Base-by-base conservation (phyloP, 1,140 invertebrate genomes). In the Medauroidea extradentata region DNA sequence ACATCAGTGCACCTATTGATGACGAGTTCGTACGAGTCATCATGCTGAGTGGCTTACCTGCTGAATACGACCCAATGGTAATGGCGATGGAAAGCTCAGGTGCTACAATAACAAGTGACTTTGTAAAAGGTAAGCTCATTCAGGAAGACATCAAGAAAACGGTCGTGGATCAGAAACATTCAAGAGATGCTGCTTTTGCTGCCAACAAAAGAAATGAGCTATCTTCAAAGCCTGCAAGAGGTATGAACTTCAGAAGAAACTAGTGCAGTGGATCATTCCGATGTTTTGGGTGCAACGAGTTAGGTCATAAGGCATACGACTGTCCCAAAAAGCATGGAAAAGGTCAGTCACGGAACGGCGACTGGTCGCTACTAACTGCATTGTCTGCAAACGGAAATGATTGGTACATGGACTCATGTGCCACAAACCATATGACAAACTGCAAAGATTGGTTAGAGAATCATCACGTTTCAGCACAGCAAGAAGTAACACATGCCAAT, bases 1-100 rank as follows among this genome's bases (percentile, higher is more conserved):
- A n/a, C n/a, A n/a, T n/a, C n/a, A n/a, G n/a, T n/a, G n/a, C n/a
- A n/a, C n/a, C n/a, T n/a, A n/a, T n/a, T n/a, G n/a, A n/a, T n/a
- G n/a, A n/a, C n/a, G n/a, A n/a, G n/a, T n/a, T n/a, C n/a, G n/a
- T n/a, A n/a, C n/a, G n/a, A n/a, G n/a, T n/a, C n/a, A n/a, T n/a
- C n/a, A n/a, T n/a, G n/a, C n/a, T n/a, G n/a, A n/a, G n/a, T n/a
- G n/a, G n/a, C n/a, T n/a, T n/a, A n/a, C n/a, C n/a, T n/a, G n/a
- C n/a, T n/a, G n/a, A n/a, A n/a, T n/a, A n/a, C 63, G 56, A 63
- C 18, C 67, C 70, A 5, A 69, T 72, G 66, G 67, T 71, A 21
- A 70, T 71, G 67, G 71, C 67, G 0, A 50, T 73, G 19, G 67
- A 71, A 60, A 71, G 67, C 65, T 69, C 71, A 16, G 65, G 61